Conservation (phyloP, 2,113 vertebrate species). For the Microcebus lehilahytsara region DNA sequence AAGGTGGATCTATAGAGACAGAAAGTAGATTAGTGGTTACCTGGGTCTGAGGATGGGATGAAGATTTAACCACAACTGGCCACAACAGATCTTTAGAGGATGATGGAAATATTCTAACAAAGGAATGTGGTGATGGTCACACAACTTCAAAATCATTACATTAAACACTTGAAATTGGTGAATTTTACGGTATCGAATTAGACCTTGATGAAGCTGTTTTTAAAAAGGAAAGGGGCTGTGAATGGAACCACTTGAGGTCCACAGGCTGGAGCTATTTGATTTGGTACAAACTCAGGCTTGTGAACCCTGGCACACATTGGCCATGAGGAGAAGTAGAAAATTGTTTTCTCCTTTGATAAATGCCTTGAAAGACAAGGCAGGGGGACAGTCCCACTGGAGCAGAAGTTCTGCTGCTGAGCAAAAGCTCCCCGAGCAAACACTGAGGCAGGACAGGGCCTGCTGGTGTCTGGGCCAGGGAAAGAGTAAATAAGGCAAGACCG, state of each 20-base stretch:
- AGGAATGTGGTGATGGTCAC: not conserved
- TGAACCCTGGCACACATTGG: not conserved
- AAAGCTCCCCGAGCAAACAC: not conserved
- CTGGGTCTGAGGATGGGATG: not conserved
- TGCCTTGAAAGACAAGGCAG: not conserved
- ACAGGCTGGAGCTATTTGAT: not conserved
- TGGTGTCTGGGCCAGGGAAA: not conserved
- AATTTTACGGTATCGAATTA: not conserved
- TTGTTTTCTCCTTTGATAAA: constrained; percentile 35
- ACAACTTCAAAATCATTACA: not conserved
- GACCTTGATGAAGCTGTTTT: not conserved
- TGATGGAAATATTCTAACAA: not conserved
- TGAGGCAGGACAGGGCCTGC: not conserved
- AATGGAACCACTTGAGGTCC: not conserved
- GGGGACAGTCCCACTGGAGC: not conserved
- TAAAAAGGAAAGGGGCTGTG: not conserved
- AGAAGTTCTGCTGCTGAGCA: not conserved
- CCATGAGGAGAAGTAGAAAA: not conserved
- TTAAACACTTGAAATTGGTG: not conserved
- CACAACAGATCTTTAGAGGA: not conserved
- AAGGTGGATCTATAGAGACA: not conserved
- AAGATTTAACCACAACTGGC: not conserved
- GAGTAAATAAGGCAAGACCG: not conserved
- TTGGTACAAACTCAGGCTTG: not conserved
- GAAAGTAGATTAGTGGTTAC: not conserved